Evolutionary conservation across 2,888 invertebrate genomes (phyloP), one percentile per base, ranked within the genome.

Genomic region (Silvanus unidentatus): DNA sequence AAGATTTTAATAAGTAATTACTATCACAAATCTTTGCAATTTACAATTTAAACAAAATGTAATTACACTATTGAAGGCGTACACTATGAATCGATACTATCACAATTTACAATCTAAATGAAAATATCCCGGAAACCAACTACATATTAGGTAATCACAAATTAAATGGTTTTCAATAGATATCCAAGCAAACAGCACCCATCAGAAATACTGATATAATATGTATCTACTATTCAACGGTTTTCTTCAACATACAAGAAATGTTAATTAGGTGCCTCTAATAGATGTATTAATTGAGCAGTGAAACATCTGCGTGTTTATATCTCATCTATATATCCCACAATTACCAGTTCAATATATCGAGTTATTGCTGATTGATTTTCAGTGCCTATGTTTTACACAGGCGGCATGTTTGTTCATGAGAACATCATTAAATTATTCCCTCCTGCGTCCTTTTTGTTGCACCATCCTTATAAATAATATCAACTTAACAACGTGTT

Each of bases 331-430:
- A 37, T 12, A 22, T 22, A 37, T 53, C 48, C 29, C 56, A 50
- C 54, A 45, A 47, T 52, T 53, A 49, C 48, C 52, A 46, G 46
- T 47, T 45, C 22, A 35, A 30, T 29, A 37, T 45, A 55, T 58
- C 63, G 60, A 63, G 59, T 65, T 66, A 66, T 68, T 64, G 63
- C 65, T 67, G 69, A 69, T 69, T 68, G 68, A 69, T 68, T 68
- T 65, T 65, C 62, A 55, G 49, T 59, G 62, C 46, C 60, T 56
- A 58, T 65, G 68, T 66, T 66, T 68, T 68, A 68, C 67, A 68
- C 62, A 55, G 63, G 58, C 68, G 68, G 68, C 62, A 51, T 62
- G 63, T 70, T 70, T 70, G 68, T 66, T 63, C 62, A 52, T 58
- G 57, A 52, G 59, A 61, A 52, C 59, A 63, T 60, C 69, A 67